Conservation (phyloP, 2,113 vertebrate species). For the Microcebus tavaratra region DNA sequence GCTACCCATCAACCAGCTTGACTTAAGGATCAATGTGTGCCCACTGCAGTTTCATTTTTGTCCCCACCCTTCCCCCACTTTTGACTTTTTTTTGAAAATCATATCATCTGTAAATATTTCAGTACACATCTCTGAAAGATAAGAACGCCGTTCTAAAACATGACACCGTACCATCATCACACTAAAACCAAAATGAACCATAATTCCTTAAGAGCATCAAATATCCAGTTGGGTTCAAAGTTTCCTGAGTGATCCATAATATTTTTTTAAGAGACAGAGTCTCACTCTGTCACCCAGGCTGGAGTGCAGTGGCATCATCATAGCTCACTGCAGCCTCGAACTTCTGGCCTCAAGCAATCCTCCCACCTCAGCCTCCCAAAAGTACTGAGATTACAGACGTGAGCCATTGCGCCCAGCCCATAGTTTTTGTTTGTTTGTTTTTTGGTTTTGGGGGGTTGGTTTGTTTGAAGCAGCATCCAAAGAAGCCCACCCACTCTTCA, state of each 20-base stretch:
- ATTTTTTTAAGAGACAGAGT: too few species aligned
- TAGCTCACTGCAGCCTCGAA: too few species aligned
- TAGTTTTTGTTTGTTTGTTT: neutral
- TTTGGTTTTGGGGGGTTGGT: neutral
- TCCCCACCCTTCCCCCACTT: neutral
- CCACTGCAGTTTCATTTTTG: neutral
- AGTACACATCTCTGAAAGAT: neutral
- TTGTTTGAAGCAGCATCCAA: neutral
- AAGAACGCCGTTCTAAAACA: neutral
- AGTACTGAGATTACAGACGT: too few species aligned
- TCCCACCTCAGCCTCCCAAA: too few species aligned
- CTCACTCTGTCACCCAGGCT: too few species aligned
- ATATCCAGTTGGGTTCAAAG: neutral
- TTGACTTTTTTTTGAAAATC: neutral
- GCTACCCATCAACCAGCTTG: neutral
- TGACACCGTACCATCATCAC: neutral
- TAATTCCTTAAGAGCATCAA: neutral
- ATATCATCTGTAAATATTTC: neutral
- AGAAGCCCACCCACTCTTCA: neutral
- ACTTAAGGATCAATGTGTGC: fast-evolving
- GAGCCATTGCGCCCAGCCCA: too few species aligned
- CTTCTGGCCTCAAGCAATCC: too few species aligned
- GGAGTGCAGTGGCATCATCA: too few species aligned
- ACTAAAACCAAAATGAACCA: neutral
- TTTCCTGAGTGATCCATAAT: neutral